Evolutionary conservation across 2,113 vertebrate genomes (phyloP).

Genomic region (Ursus arctos): DNA sequence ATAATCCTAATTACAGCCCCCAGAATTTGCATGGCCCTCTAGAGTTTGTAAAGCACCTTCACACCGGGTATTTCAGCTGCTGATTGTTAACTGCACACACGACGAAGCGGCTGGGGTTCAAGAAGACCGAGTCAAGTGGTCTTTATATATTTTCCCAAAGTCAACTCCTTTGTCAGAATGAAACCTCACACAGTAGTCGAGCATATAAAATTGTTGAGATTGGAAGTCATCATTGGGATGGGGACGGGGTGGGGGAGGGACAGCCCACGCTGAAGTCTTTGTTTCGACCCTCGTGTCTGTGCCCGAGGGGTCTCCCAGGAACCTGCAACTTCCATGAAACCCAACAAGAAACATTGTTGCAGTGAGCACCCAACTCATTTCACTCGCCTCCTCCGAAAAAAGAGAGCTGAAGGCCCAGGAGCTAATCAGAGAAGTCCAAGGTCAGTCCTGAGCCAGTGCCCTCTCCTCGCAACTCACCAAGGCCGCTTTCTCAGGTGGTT

Average conservation of each 20-base stretch:
- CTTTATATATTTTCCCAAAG: neutral
- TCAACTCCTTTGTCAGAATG: constrained; percentile 10
- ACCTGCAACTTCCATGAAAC: neutral
- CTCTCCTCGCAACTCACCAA: neutral
- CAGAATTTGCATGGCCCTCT: constrained; percentile 70
- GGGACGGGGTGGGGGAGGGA: neutral
- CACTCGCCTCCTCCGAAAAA: neutral
- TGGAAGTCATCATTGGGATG: neutral
- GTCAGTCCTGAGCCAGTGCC: neutral
- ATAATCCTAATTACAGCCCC: constrained; percentile 48
- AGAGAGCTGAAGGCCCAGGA: neutral
- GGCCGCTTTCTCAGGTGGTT: neutral
- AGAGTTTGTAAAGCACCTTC: constrained; percentile 8
- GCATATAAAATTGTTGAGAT: neutral
- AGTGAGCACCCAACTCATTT: neutral
- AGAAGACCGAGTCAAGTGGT: neutral
- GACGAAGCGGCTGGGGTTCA: neutral
- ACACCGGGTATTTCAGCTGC: neutral
- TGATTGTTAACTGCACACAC: neutral
- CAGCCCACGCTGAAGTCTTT: neutral
- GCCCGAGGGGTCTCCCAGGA: neutral
- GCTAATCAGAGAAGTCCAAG: neutral
- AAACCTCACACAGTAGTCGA: neutral
- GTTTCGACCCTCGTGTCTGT: neutral
- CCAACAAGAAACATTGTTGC: neutral